Evolutionary conservation across 2,888 invertebrate genomes (phyloP).

Genomic region (Phorcus lineatus): DNA sequence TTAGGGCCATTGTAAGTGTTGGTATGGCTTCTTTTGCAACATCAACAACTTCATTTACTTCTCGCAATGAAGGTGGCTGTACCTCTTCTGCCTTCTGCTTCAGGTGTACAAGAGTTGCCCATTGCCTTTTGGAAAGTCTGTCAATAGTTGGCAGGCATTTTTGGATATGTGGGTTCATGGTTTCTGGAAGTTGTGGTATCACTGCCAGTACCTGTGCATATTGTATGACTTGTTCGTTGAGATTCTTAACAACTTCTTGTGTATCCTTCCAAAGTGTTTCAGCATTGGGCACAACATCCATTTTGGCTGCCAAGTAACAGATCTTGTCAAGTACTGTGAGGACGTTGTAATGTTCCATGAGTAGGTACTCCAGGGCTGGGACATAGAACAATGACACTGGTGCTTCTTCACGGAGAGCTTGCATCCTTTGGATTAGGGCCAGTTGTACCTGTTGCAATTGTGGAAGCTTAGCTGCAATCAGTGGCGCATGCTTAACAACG

Average conservation of each 20-base stretch:
- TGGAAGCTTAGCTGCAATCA: not conserved
- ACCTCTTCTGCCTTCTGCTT: not conserved
- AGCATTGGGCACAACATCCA: not conserved
- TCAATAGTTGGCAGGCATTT: not conserved
- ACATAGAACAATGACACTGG: not conserved
- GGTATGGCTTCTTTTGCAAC: not conserved
- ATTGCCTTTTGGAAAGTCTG: not conserved
- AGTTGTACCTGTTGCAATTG: not conserved
- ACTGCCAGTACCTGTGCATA: not conserved
- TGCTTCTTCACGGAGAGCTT: not conserved
- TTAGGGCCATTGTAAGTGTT: not conserved
- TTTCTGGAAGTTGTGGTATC: not conserved
- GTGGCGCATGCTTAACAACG: not conserved
- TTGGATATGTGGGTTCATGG: not conserved
- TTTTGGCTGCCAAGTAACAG: not conserved
- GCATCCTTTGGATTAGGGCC: not conserved
- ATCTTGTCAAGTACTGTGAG: not conserved
- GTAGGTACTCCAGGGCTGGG: not conserved
- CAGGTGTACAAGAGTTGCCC: not conserved
- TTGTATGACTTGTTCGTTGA: not conserved
- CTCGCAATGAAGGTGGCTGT: not conserved
- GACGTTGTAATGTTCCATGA: not conserved
- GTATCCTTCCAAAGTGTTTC: not conserved
- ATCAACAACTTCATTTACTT: not conserved
- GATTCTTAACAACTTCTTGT: not conserved